These are phyloP conservation scores for Saccostrea glomerata DNA, from an alignment of 1,140 invertebrate genomes.

Conservation along the genomic window DNA sequence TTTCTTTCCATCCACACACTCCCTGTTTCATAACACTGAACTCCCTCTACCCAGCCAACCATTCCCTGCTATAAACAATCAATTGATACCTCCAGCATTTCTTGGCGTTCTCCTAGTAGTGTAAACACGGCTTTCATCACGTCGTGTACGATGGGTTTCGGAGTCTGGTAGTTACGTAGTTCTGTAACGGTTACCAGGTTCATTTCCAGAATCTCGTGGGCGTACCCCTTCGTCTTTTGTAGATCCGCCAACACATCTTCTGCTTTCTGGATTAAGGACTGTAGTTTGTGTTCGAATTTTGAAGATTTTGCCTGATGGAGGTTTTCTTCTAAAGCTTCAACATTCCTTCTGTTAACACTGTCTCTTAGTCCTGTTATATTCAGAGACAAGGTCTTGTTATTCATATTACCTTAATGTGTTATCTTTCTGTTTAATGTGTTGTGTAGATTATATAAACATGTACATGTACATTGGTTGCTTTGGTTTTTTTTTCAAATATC, in stretches of 20 bases:
- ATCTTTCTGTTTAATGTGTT: no score
- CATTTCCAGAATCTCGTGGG: conserved; percentile 58
- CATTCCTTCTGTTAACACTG: conserved; percentile 38
- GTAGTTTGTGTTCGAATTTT: not conserved
- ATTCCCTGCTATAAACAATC: not conserved
- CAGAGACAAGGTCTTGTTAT: not conserved
- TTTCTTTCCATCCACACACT: not conserved
- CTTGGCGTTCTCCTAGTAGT: conserved; percentile 59
- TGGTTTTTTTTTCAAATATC: no score
- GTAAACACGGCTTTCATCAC: conserved; percentile 66
- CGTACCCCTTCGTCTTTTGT: conserved; percentile 53
- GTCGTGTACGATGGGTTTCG: conserved; percentile 58
- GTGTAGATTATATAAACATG: no score
- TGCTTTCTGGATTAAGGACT: conserved; percentile 48
- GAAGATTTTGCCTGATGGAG: conserved; percentile 43
- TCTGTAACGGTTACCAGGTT: conserved; percentile 60
- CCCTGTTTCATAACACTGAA: not conserved
- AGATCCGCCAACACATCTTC: conserved; percentile 50
- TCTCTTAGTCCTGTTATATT: conserved; percentile 41
- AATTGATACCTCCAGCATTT: conserved; percentile 50
- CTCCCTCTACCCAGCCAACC: not conserved
- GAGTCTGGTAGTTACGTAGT: conserved; percentile 60
- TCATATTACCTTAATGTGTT: no score
- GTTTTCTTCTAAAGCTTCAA: conserved; percentile 40
- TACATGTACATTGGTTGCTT: no score